phyloP scores from a whole-genome alignment of 1,140 invertebrate species.

The Tigriopus japonicus region DNA sequence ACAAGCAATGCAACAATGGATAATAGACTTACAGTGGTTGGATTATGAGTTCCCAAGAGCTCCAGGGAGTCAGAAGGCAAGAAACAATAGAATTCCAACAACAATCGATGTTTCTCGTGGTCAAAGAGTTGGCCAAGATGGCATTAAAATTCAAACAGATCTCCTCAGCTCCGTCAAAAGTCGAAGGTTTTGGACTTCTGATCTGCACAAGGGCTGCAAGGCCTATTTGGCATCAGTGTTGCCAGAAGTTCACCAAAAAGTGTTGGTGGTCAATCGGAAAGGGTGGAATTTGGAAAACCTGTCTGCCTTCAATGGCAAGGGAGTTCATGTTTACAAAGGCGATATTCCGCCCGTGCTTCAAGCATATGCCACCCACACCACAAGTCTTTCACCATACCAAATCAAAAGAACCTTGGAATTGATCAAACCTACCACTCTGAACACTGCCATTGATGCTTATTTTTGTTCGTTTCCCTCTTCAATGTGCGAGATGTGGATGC shows the following conservation, averaged over 20 bases:
- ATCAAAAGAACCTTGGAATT: background rate
- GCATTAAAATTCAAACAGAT: no score
- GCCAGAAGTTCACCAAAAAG: background rate
- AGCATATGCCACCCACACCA: background rate
- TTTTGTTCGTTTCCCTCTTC: slow-evolving; percentile 2
- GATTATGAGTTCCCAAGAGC: background rate
- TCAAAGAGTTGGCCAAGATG: no score
- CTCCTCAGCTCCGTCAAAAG: no score
- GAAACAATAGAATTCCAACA: no score
- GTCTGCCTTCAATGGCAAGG: background rate
- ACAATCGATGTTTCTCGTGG: no score
- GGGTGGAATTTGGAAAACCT: background rate
- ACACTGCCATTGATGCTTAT: background rate
- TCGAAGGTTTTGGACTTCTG: background rate
- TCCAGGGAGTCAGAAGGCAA: background rate
- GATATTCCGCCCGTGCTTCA: background rate
- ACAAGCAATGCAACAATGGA: background rate
- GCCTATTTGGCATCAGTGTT: background rate
- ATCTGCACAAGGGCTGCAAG: slow-evolving; percentile 1
- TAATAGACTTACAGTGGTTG: background rate
- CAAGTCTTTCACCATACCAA: background rate
- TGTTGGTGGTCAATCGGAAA: background rate
- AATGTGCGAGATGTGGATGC: slow-evolving; percentile 5
- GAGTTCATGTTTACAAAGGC: background rate
- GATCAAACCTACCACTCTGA: background rate